Evolutionary conservation across 2,113 vertebrate genomes (phyloP).

Genomic region (Pleuronectes platessa): DNA sequence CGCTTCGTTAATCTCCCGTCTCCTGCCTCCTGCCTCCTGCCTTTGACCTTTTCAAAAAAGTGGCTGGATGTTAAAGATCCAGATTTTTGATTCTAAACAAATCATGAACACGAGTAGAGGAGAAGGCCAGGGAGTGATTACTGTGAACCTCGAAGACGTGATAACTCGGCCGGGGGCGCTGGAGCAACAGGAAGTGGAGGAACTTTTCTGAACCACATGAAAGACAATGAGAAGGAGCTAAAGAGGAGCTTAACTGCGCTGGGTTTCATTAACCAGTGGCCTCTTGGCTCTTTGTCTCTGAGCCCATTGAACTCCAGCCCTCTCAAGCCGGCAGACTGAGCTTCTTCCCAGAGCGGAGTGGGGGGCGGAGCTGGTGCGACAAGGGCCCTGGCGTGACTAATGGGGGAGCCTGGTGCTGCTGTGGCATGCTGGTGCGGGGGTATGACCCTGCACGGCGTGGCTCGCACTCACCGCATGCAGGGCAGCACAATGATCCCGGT

Average conservation of each 20-base stretch:
- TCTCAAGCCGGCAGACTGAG: slow-evolving; percentile 45
- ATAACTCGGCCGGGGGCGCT: slow-evolving; percentile 2
- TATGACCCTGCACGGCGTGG: slow-evolving; percentile 35
- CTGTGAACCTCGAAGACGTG: slow-evolving; percentile 2
- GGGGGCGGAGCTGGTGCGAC: slow-evolving; percentile 27
- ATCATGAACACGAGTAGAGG: not conserved
- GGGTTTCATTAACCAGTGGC: slow-evolving; percentile 77
- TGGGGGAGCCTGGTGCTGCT: slow-evolving; percentile 67
- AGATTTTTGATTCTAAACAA: slow-evolving; percentile 6
- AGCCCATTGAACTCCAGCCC: slow-evolving; percentile 66
- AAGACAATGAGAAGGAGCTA: slow-evolving; percentile 64
- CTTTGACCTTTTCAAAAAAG: slow-evolving; percentile 43
- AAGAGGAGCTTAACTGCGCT: slow-evolving; percentile 69
- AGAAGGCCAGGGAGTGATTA: slow-evolving; percentile 31
- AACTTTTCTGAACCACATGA: slow-evolving; percentile 59
- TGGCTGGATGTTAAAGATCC: slow-evolving; percentile 12
- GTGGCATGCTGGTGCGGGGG: slow-evolving; percentile 54
- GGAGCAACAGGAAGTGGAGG: slow-evolving; percentile 51
- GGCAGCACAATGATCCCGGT: slow-evolving; percentile 50
- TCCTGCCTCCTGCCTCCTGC: slow-evolving; percentile 11
- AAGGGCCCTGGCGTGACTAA: slow-evolving; percentile 72
- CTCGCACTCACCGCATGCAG: slow-evolving; percentile 45
- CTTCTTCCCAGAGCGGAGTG: slow-evolving; percentile 42
- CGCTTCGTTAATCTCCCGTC: slow-evolving; percentile 14
- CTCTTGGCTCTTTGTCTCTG: slow-evolving; percentile 77